phyloP scores from a whole-genome alignment of 2,113 vertebrate species.

The Engystomops pustulosus region DNA sequence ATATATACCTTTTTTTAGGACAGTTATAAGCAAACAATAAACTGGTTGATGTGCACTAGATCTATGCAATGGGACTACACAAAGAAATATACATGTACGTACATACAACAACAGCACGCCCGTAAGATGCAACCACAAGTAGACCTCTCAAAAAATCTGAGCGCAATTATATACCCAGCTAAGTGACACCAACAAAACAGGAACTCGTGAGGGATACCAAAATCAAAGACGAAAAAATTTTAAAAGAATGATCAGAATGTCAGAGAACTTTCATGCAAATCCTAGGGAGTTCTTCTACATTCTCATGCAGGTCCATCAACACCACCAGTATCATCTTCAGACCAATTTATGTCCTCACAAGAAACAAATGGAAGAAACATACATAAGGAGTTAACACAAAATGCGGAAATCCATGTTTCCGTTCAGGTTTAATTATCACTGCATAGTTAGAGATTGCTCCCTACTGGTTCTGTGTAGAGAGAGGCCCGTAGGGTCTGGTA shows the following conservation, averaged over 20 bases:
- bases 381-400: constrained; percentile 25
- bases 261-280: constrained; percentile 58
- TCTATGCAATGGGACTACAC: constrained; percentile 18
- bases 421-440: not conserved
- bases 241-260: constrained; percentile 41
- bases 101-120: constrained; percentile 40
- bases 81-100: constrained; percentile 48
- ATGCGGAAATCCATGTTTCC: constrained; percentile 24
- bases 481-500: not conserved
- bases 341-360: constrained; percentile 35
- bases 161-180: constrained; percentile 44
- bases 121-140: constrained; percentile 29
- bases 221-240: constrained; percentile 51
- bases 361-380: constrained; percentile 48
- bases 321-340: constrained; percentile 28
- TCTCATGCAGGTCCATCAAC: constrained; percentile 51
- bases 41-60: constrained; percentile 12
- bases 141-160: constrained; percentile 46
- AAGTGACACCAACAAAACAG: constrained; percentile 41
- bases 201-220: constrained; percentile 42
- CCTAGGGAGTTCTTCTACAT: constrained; percentile 56
- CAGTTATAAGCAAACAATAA: constrained; percentile 39
- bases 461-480: constrained; percentile 15
- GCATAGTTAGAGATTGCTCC: not conserved
- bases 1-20: constrained; percentile 21